Conservation (phyloP, 2,797 vertebrate species). For the Myioborus miniatus region DNA sequence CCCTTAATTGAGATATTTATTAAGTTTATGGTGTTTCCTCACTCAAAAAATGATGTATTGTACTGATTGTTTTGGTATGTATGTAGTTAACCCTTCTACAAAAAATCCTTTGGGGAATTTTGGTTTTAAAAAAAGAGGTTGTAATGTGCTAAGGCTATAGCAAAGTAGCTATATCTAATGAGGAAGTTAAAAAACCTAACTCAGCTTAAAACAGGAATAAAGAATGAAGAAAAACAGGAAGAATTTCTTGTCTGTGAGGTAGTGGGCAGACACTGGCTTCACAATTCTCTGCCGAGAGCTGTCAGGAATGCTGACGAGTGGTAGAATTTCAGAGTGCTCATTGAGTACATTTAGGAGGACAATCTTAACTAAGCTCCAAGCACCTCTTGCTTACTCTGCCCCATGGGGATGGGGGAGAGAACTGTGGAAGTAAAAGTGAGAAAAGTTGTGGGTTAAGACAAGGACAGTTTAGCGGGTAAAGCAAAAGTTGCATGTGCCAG, state of each 20-base stretch:
- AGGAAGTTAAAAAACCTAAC: neutral
- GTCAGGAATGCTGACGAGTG: neutral
- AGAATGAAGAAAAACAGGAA: constrained; percentile 25
- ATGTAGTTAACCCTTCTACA: neutral
- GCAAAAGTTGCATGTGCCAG: rapidly evolving
- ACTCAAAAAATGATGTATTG: neutral
- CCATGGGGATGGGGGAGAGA: neutral
- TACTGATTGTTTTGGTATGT: neutral
- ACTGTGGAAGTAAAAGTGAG: neutral
- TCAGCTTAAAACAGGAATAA: constrained; percentile 7
- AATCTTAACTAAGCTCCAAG: neutral
- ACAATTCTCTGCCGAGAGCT: neutral
- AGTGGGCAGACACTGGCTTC: neutral
- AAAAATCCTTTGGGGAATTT: neutral
- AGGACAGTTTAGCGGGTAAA: neutral
- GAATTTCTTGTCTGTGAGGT: neutral
- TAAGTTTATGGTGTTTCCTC: neutral
- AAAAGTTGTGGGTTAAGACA: neutral
- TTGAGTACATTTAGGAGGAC: neutral
- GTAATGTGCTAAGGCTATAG: neutral
- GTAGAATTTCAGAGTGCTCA: neutral
- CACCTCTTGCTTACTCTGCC: neutral
- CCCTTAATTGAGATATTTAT: neutral
- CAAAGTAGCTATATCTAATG: neutral
- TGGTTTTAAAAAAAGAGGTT: neutral